Conservation (phyloP, 2,113 vertebrate species). For the Percopsis transmontana region DNA sequence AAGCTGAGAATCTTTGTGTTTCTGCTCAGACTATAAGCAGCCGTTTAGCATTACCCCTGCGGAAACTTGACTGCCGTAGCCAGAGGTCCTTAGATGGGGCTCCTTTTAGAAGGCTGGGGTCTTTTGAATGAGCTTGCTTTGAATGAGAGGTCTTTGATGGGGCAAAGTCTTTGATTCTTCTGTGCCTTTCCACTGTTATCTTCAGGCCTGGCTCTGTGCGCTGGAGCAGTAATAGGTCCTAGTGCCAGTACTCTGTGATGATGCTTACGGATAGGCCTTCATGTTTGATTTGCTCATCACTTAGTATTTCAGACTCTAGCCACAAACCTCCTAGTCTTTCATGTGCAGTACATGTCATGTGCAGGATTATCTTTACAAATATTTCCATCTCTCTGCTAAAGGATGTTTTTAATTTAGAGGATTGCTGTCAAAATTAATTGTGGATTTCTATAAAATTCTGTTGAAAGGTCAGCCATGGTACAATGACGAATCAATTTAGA, state of each 20-base stretch:
- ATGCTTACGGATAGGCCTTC: conserved; percentile 19
- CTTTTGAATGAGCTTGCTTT: conserved; percentile 56
- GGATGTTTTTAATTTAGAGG: neutral
- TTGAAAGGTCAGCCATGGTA: too few species aligned
- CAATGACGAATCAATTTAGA: too few species aligned
- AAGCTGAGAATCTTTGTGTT: conserved; percentile 58
- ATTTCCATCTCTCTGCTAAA: neutral
- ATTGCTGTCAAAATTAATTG: neutral
- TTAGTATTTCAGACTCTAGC: conserved; percentile 9
- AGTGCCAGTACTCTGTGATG: conserved; percentile 17
- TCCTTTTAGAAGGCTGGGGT: conserved; percentile 45
- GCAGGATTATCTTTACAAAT: conserved; percentile 8
- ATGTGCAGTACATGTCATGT: too few species aligned
- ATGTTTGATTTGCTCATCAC: conserved; percentile 30
- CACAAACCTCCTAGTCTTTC: conserved; percentile 8
- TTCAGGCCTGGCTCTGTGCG: conserved; percentile 10
- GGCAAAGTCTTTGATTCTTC: conserved; percentile 53
- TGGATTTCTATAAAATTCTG: too few species aligned
- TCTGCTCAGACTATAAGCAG: conserved; percentile 40
- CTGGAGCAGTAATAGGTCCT: conserved; percentile 11
- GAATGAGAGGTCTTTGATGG: conserved; percentile 58
- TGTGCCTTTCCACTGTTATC: conserved; percentile 45
- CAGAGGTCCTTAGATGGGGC: conserved; percentile 62
- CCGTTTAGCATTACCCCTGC: conserved; percentile 51
- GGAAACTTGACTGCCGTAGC: conserved; percentile 56